Evolutionary conservation across 2,113 vertebrate species (phyloP), one percentile per base, ranked within the genome.

Genomic region (Gadus chalcogrammus): DNA sequence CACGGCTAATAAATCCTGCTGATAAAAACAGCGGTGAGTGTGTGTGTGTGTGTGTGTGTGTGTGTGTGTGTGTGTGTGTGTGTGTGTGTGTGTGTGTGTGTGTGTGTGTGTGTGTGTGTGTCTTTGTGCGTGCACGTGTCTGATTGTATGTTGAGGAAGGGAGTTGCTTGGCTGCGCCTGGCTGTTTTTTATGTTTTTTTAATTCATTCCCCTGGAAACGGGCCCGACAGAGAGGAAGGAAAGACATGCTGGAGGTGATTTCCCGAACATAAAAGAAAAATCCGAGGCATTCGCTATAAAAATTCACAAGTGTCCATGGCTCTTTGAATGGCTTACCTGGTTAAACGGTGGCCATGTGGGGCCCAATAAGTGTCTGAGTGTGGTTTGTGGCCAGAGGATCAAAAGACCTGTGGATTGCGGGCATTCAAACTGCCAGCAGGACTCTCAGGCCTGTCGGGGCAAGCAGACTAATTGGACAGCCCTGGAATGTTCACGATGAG

Each of bases 1-100:
- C 60, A 73, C 62, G 65, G 66, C 70, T 66, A 72, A 74, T 82
- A 86, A 87, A 85, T 81, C 73, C 68, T 56, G 35, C 78, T 82
- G 82, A 86, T 90, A 87, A 87, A 87, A 82, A 71, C 35, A 12
- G 42, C 12, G 42, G 42, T 12, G 12, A 11, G 42, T 48, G 42
- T 48, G 42, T 48, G 42, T 48, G 42, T 9, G 42, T 8, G 42
- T 48, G 8, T 48, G 42, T 7, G 42, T 48, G 42, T 48, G 6
- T 48, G 42, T 7, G 42, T 48, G 42, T 31, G 3, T 31, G 28
- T 20, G 42, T 11, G 11, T 48, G 24, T 24, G 24, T 3, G 2
- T 3, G 24, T 24, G 24, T 24, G 2, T n/a, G n/a, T n/a, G n/a
- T n/a, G n/a, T n/a, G n/a, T n/a, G n/a, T n/a, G n/a, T n/a, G n/a